Conservation (phyloP, 2,888 invertebrate genomes). For the Cataglyphis altisquamis region DNA sequence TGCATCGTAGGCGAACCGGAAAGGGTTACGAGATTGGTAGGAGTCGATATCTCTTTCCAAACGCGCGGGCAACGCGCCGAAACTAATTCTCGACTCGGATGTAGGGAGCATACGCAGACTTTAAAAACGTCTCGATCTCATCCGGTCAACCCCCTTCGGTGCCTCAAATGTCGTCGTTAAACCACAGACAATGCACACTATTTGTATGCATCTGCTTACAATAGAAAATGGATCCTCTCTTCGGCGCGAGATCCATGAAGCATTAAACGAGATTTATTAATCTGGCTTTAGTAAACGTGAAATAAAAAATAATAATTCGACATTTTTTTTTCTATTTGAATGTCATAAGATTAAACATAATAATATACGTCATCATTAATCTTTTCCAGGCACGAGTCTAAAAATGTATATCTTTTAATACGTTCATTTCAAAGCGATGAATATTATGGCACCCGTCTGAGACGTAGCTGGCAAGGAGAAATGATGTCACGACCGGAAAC, state of each 20-base stretch:
- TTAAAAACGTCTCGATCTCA: constrained; percentile 77
- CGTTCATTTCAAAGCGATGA: constrained; percentile 10
- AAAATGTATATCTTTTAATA: neutral
- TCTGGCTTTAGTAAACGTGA: neutral
- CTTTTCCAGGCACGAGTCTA: neutral
- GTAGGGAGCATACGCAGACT: constrained; percentile 66
- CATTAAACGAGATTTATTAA: constrained; percentile 13
- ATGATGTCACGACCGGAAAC: constrained; percentile 76
- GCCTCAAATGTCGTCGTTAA: constrained; percentile 68
- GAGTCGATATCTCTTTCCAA: constrained; percentile 19
- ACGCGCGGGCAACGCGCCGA: constrained; percentile 27
- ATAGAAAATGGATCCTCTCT: constrained; percentile 18
- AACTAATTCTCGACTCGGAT: constrained; percentile 55
- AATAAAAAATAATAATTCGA: constrained; percentile 23
- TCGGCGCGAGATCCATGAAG: neutral
- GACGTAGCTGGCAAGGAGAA: constrained; percentile 59
- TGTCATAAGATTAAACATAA: neutral
- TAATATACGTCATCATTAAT: constrained; percentile 12
- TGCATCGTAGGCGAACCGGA: constrained; percentile 42
- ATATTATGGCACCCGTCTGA: constrained; percentile 55
- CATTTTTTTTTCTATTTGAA: neutral
- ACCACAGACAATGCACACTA: constrained; percentile 25
- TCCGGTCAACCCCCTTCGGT: constrained; percentile 73
- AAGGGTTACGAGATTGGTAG: constrained; percentile 37
- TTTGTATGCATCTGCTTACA: constrained; percentile 17